Base-by-base conservation (phyloP, 1,140 invertebrate species). In the Trachymyrmex septentrionalis region DNA sequence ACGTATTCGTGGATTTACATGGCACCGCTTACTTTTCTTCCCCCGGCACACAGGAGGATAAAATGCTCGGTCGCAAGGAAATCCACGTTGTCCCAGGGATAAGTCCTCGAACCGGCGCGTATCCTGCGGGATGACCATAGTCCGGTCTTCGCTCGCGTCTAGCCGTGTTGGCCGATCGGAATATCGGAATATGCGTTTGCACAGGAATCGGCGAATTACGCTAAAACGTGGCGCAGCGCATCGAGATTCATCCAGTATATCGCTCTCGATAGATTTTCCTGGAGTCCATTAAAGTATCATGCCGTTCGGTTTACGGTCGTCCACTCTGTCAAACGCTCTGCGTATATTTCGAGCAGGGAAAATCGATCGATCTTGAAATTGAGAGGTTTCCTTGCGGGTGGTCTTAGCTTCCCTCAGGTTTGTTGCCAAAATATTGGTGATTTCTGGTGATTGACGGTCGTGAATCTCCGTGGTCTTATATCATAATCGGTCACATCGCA, bases 191-290 rank as follows among this genome's bases (percentile, higher is more conserved):
- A 91, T 88, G 44, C 82, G 84, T 85, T 87, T 91, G 94, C 94
- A 95, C 92, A 94, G 92, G 91, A 95, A 95, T 94, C 87, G 93
- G 63, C 34, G 91, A 93, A 95, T 95, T 95, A 95, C 93, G 95
- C 91, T 94, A 95, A 95, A 93, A 91, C 80, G 87, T 64, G 77
- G 7, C 34, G 63, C 38, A 7, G 10, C 71, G 48, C 55, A 80
- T 21, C 69, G 57, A 34, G 72, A 81, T 55, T 64, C 86, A 53
- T 59, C 61, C 73, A 50, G 55, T 73, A 63, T 73, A 50, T 21
- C 63, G 76, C 38, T 55, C 61, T 3, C 66, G 66, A 63, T 75
- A 44, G 38, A 64, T 61, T 53, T 59, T 84, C 69, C 61, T 12
- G n/a, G 48, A 57, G 34, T 38, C 73, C 67, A 73, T 89, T 89